phyloP scores from a whole-genome alignment of 2,113 vertebrate genomes.

The Alectura lathami region DNA sequence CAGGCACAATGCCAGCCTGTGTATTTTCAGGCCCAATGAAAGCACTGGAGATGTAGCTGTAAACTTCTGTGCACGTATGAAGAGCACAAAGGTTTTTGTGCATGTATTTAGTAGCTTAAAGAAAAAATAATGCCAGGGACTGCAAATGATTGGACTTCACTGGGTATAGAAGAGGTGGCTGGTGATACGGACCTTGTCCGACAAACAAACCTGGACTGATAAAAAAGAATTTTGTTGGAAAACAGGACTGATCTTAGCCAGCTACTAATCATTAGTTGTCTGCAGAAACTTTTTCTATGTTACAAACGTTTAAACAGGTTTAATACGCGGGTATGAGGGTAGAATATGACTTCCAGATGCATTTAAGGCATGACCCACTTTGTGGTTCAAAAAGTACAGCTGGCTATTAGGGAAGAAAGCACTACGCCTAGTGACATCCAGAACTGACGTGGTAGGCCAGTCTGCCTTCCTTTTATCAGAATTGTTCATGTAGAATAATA shows the following conservation, averaged over 20 bases:
- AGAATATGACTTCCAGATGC: not conserved
- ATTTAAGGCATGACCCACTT: too few relatives aligned
- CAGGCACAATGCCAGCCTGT: not conserved
- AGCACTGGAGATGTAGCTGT: not conserved
- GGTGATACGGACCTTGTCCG: not conserved
- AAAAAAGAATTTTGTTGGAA: not conserved
- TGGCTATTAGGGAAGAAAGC: not conserved
- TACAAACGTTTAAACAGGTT: not conserved
- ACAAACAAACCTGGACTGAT: not conserved
- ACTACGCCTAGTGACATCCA: not conserved
- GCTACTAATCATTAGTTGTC: not conserved
- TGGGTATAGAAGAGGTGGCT: not conserved
- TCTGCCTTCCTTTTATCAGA: not conserved
- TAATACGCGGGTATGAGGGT: not conserved
- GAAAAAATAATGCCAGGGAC: not conserved
- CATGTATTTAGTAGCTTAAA: not conserved
- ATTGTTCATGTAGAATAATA: not conserved
- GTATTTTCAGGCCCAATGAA: not conserved
- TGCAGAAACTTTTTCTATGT: not conserved
- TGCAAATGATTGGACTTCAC: not conserved
- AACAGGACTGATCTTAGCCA: accelerated
- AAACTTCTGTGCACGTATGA: not conserved
- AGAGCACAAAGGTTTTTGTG: not conserved
- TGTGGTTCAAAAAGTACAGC: not conserved
- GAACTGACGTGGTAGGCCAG: not conserved